phyloP scores from a whole-genome alignment of 92 coral and sea anemone genomes.

The Phenganax subtilis region DNA sequence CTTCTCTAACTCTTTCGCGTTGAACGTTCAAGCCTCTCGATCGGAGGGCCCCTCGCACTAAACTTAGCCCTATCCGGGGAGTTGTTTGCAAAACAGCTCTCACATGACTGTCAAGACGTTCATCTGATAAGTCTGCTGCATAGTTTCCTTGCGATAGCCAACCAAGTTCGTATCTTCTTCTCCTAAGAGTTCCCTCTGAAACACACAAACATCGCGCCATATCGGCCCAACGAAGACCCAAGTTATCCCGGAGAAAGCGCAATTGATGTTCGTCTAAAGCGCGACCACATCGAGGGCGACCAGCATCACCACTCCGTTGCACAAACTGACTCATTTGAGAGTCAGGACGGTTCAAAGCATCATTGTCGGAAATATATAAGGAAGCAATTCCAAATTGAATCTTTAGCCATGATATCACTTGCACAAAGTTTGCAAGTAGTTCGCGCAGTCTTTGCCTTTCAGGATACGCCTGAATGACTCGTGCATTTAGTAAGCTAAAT shows the following conservation, averaged over 20 bases:
- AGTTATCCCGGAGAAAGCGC: not conserved
- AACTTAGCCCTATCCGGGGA: not conserved
- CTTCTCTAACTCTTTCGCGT: not conserved
- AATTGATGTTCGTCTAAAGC: not conserved
- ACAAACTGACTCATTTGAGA: too few species aligned
- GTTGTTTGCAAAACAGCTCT: not conserved
- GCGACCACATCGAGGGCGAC: not conserved
- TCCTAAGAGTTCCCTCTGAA: slow-evolving; percentile 7
- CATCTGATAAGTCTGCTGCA: not conserved
- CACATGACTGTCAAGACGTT: not conserved
- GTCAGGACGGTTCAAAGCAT: too few species aligned
- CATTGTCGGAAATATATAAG: not conserved
- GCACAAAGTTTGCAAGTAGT: not conserved
- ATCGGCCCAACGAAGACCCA: slow-evolving; percentile 20
- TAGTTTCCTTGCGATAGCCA: not conserved
- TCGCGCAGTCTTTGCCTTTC: not conserved
- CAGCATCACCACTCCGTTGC: not conserved
- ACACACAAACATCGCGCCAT: not conserved
- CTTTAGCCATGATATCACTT: not conserved
- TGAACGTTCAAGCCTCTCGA: not conserved
- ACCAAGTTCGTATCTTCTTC: not conserved
- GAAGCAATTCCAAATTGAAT: slow-evolving; percentile 6
- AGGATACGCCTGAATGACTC: not conserved
- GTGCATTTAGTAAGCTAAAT: slow-evolving; percentile 1
- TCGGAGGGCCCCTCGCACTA: not conserved